Conservation (phyloP, 2,888 invertebrate genomes). For the Alloscopus bannaensis region DNA sequence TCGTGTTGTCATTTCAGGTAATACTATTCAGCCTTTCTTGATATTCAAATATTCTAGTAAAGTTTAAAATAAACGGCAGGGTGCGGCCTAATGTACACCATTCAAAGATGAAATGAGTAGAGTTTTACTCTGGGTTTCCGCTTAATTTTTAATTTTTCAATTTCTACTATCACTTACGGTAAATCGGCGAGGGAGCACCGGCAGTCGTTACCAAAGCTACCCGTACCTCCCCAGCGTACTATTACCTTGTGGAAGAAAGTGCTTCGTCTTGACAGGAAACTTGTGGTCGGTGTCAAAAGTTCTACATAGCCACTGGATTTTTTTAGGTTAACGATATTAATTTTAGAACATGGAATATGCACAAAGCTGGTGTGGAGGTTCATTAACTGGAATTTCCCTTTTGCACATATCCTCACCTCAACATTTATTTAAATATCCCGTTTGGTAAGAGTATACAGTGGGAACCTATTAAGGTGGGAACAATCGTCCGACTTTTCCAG, state of each 20-base stretch:
- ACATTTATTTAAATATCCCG: too few relatives aligned
- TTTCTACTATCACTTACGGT: conserved; percentile 34
- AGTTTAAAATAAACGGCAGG: too few relatives aligned
- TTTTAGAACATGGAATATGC: background rate
- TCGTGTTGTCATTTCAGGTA: too few relatives aligned
- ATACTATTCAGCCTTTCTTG: too few relatives aligned
- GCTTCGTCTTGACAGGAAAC: conserved; percentile 27
- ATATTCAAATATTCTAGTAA: too few relatives aligned
- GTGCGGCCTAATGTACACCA: too few relatives aligned
- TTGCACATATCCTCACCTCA: too few relatives aligned
- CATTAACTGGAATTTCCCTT: too few relatives aligned
- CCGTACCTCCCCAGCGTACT: conserved; percentile 27
- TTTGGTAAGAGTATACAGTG: too few relatives aligned
- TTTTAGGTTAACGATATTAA: conserved; percentile 19
- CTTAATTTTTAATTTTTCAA: conserved; percentile 55
- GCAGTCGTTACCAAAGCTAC: conserved; percentile 12
- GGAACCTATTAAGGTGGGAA: too few relatives aligned
- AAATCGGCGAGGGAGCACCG: conserved; percentile 25
- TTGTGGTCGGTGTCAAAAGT: conserved; percentile 44
- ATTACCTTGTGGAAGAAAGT: conserved; percentile 28
- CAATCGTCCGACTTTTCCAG: too few relatives aligned
- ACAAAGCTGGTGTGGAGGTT: too few relatives aligned
- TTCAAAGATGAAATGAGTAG: background rate
- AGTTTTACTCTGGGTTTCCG: background rate
- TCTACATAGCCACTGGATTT: conserved; percentile 15